Base-by-base conservation (phyloP, 2,888 invertebrate genomes). In the Suillia variegata region DNA sequence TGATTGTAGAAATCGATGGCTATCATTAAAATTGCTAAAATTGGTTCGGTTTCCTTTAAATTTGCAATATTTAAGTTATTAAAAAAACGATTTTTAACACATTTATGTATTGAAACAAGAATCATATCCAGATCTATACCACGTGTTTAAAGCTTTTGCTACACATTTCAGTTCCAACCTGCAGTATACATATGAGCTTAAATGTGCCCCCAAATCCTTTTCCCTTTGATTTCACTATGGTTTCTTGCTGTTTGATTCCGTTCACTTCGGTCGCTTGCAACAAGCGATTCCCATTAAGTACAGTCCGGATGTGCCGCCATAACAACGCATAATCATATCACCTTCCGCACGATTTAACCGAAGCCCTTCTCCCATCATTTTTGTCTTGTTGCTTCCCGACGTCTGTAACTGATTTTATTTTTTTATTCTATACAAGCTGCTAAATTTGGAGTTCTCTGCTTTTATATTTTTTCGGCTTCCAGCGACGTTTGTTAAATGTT, bases 341-440 rank as follows among this genome's bases (percentile, higher is more conserved):
- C 73, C 73, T 81, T 81, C 80, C 75, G 70, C 73, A 71, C 80
- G 80, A 81, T 81, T 81, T 74, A 80, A 75, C 77, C 63, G 68
- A 56, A 62, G 55, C 59, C 62, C 62, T 54, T 63, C 64, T 62
- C 64, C 22, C 21, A n/a, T n/a, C n/a, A n/a, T n/a, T 55, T 22
- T 56, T 13, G 49, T 24, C 26, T 64, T 60, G 13, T 45, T 38
- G 49, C 54, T 56, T n/a, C n/a, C n/a, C n/a, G n/a, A n/a, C n/a
- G 53, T 45, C 52, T 57, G 38, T 34, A 15, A 12, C 20, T 12
- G n/a, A n/a, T 48, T 31, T 21, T 34, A 17, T 31, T 15, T 15
- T 54, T 38, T 22, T 52, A 24, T 47, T 38, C 18, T 31, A 55
- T 59, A 51, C 52, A 54, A 59, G 49, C 49, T 53, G 24, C 51